A percentile compares a stretch with the other conserved stretches of the same genome.
phyloP scores from a whole-genome alignment of 2,113 vertebrate species.

The Plectropomus leopardus region DNA sequence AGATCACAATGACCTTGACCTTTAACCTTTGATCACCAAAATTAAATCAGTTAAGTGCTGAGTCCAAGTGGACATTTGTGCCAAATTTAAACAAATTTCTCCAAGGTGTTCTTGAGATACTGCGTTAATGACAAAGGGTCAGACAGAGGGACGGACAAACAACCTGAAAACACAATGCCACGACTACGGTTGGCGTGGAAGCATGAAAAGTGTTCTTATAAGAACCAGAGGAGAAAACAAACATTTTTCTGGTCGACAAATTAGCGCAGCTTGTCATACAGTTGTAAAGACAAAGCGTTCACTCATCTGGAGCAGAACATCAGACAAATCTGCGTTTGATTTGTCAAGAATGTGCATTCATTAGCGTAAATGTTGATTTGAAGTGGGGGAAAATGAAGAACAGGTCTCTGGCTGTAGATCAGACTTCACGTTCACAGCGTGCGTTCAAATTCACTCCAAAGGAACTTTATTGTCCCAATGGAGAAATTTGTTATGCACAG shows the following conservation, averaged over 20 bases:
- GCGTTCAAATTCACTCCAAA: constrained; percentile 3
- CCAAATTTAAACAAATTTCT: too few relatives aligned
- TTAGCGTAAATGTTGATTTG: constrained; percentile 27
- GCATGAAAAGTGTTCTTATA: too few relatives aligned
- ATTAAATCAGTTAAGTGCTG: too few relatives aligned
- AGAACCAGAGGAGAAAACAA: not conserved
- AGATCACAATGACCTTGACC: too few relatives aligned
- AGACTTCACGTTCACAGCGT: constrained; percentile 4
- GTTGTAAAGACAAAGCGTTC: constrained; percentile 6
- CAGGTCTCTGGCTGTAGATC: constrained; percentile 38
- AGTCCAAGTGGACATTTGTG: too few relatives aligned
- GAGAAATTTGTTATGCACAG: constrained; percentile 28
- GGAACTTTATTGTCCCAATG: constrained; percentile 38
- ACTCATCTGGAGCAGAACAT: constrained; percentile 9
- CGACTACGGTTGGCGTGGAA: too few relatives aligned
- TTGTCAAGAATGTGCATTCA: constrained; percentile 38
- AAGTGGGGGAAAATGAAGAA: constrained; percentile 40
- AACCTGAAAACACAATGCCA: too few relatives aligned
- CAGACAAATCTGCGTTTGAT: constrained; percentile 35
- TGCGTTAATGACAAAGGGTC: too few relatives aligned
- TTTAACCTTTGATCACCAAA: too few relatives aligned
- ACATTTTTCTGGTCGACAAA: not conserved
- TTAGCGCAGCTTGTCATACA: not conserved
- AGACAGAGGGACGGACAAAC: too few relatives aligned
- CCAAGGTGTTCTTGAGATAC: too few relatives aligned